Conservation (phyloP, 2,113 vertebrate genomes). For the Prochilodus magdalenae region DNA sequence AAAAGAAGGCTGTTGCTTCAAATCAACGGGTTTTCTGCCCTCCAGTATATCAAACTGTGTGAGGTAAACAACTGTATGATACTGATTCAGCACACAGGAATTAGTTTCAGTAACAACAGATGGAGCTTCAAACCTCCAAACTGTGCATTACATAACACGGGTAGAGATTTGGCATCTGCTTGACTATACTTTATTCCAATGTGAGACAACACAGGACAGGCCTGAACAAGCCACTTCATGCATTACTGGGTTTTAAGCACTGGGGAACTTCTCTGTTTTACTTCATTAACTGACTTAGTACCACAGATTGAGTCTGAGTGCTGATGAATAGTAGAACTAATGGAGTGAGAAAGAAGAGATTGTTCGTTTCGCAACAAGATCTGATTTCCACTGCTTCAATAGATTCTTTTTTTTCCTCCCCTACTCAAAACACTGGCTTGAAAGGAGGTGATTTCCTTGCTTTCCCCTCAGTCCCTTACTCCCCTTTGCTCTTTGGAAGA, state of each 20-base stretch:
- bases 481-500: slow-evolving; percentile 6
- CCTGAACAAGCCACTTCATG: background rate
- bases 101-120: too few species aligned
- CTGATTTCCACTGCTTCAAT: slow-evolving; percentile 51
- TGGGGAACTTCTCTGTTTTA: slow-evolving; percentile 24
- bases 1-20: too few species aligned
- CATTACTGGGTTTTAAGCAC: background rate
- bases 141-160: background rate
- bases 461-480: background rate
- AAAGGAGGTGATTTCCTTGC: slow-evolving; percentile 50
- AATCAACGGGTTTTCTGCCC: too few species aligned
- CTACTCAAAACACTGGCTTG: slow-evolving; percentile 46
- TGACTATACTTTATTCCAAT: background rate
- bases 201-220: background rate
- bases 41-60: too few species aligned
- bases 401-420: slow-evolving; percentile 23
- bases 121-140: too few species aligned
- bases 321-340: slow-evolving; percentile 33
- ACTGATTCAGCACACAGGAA: too few species aligned
- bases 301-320: background rate
- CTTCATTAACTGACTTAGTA: background rate
- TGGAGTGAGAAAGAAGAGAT: slow-evolving; percentile 35
- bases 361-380: slow-evolving; percentile 30
- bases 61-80: too few species aligned
- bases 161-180: background rate